Base-by-base conservation (phyloP, 2,113 vertebrate genomes). In the Turnix velox region DNA sequence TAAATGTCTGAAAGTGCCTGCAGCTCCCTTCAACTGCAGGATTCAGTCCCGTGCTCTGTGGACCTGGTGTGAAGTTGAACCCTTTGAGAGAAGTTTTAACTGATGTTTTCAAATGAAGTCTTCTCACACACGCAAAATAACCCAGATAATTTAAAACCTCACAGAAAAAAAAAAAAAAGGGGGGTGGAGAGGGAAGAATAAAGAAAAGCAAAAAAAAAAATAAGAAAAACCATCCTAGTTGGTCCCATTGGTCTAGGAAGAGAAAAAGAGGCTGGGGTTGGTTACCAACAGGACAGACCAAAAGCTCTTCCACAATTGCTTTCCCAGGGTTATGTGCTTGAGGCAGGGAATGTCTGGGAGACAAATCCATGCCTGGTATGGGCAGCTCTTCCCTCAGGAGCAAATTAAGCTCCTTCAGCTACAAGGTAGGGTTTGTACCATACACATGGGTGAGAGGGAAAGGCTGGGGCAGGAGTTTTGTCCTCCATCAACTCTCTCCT, bases 91-190 rank as follows among this genome's bases (percentile, higher is more conserved):
- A 94, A 93, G 92, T 97, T 96, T 95, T 83, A 95, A 95, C 92
- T 97, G 96, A 97, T 96, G 95, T 96, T 96, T 93, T 94, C n/a
- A 92, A 97, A 94, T 93, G 95, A 96, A 97, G 95, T 95, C 90
- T 90, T 80, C 87, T 90, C 96, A 90, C 33, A 62, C 93, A 87
- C 94, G 91, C 93, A 95, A 96, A 96, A 95, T 95, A 96, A 96
- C 93, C 95, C 96, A 95, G 95, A 96, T 94, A 93, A 94, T 94
- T 94, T 93, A 77, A 94, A 95, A 95, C 89, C 90, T 93, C 74
- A n/a, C 9, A 79, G 80, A 79, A 86, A 77, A 95, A 94, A 91
- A 84, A 31, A 80, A 86, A 77, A 95, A 94, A 91, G 81, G 31
- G 77, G 20, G 72, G 88, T 67, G 82, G 89, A 19, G 68, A 71